Conservation (phyloP, 1,140 invertebrate species). For the Phocides pigmalion region DNA sequence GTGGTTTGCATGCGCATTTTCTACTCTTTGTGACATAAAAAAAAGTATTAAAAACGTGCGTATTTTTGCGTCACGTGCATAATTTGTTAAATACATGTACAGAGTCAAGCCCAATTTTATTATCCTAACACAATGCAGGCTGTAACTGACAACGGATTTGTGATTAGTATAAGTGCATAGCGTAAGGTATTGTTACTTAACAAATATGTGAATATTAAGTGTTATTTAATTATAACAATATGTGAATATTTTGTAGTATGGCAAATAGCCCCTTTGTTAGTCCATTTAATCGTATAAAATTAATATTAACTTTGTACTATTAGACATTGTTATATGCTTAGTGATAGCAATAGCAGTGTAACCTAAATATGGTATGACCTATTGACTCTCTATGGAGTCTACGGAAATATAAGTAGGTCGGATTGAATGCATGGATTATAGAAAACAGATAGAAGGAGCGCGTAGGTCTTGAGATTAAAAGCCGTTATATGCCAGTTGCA, state of each 20-base stretch:
- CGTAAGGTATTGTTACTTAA: conserved; percentile 66
- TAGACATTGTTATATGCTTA: conserved; percentile 6
- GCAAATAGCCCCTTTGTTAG: conserved; percentile 51
- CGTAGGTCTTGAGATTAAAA: too few relatives aligned
- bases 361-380: too few relatives aligned
- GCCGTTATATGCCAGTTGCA: neutral
- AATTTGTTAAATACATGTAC: too few relatives aligned
- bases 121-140: conserved; percentile 70
- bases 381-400: too few relatives aligned
- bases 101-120: too few relatives aligned
- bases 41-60: too few relatives aligned
- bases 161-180: conserved; percentile 64
- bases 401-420: neutral
- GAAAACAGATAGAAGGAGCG: neutral
- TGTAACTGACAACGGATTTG: conserved; percentile 82
- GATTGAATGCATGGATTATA: neutral
- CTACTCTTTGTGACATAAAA: too few relatives aligned
- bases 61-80: too few relatives aligned
- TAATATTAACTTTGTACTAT: conserved; percentile 47
- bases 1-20: too few relatives aligned
- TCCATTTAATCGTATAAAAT: conserved; percentile 54
- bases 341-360: neutral
- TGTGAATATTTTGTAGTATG: conserved; percentile 72
- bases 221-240: conserved; percentile 75
- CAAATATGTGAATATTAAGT: conserved; percentile 61